Evolutionary conservation across 1,140 invertebrate genomes (phyloP).

Genomic region (Rhopalosiphum padi): DNA sequence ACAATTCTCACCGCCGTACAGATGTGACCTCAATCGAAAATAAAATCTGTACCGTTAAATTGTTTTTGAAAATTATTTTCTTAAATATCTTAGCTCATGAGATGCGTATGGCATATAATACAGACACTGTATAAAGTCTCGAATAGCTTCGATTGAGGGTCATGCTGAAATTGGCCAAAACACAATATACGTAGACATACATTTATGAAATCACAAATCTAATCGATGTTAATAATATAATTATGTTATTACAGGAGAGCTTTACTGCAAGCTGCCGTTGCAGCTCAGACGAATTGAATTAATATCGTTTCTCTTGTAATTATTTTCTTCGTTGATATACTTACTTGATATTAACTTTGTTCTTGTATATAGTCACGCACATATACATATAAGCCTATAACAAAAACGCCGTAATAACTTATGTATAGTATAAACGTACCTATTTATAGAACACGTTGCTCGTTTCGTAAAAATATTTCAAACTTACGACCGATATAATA

Average conservation of each 20-base stretch:
- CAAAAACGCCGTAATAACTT: too few relatives aligned
- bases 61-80: neutral
- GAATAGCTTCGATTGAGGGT: too few relatives aligned
- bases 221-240: neutral
- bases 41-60: neutral
- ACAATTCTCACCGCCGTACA: neutral
- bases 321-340: neutral
- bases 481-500: too few relatives aligned
- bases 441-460: too few relatives aligned
- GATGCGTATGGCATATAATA: too few relatives aligned
- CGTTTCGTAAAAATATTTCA: too few relatives aligned
- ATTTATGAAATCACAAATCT: neutral
- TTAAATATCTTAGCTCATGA: neutral
- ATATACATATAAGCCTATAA: too few relatives aligned
- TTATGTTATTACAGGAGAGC: neutral
- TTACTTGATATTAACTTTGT: neutral
- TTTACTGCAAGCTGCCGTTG: neutral
- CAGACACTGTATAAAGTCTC: too few relatives aligned
- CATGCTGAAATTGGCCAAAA: too few relatives aligned
- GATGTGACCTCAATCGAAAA: neutral
- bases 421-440: too few relatives aligned
- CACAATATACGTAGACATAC: neutral
- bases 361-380: too few relatives aligned
- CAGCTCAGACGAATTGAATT: neutral
- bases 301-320: neutral